Base-by-base conservation (phyloP, 2,113 vertebrate species). In the Pteropus alecto region DNA sequence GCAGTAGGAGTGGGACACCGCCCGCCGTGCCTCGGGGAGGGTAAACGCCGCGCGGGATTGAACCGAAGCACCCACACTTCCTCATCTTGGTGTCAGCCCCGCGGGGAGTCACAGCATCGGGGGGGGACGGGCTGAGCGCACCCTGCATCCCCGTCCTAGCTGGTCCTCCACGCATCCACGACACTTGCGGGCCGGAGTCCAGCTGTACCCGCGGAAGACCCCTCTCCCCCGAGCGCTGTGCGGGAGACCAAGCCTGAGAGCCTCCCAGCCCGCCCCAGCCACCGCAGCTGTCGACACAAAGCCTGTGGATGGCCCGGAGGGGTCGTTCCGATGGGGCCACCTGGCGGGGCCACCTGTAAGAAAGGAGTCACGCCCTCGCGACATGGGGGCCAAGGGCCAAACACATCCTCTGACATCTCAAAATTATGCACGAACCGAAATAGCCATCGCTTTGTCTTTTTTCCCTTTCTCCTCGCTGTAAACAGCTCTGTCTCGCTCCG, bases 401-500 rank as follows among this genome's bases (percentile, higher is more conserved):
- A 51, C 90, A 30, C 26, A 63, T 41, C 63, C 73, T 86, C 83
- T 77, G 46, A 85, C 95, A 91, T 35, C 73, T n/a, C n/a, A 41
- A 2, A 28, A 91, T 87, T 82, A 86, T 74, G 86, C 56, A 21
- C 9, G 26, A 43, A 18, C 68, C 38, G 67, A 96, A 97, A 88
- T 61, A n/a, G 56, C 89, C 94, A 33, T 33, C 0, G 28, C 67
- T 93, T 83, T 97, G 97, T 82, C 33, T 96, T 78, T 86, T 78
- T 83, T 83, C n/a, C 38, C 43, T n/a, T 54, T 89, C n/a, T n/a
- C n/a, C 13, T 51, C 43, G 82, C 43, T 14, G 74, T 83, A 79
- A 90, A 0, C 33, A 43, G 38, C 43, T 65, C 35, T 67, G 43
- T 46, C 68, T 83, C 2, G 0, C 5, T 91, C 22, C 88, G 82